These are phyloP conservation scores for Procambarus clarkii DNA, from an alignment of 1,140 invertebrate species.

Conservation along the genomic window DNA sequence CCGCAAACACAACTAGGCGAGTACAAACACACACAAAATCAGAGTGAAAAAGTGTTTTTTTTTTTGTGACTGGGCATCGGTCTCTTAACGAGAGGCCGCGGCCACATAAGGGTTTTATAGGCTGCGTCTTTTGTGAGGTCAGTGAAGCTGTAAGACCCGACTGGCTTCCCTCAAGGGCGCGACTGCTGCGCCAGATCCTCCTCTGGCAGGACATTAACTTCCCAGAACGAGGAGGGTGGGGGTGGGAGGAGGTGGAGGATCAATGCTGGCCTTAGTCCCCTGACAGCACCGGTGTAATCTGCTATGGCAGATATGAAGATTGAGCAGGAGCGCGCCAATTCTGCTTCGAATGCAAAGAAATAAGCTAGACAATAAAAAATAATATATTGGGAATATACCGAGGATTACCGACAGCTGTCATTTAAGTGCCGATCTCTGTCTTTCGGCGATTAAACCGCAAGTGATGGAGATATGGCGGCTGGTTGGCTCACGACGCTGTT, in stretches of 20 bases:
- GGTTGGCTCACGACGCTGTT: neutral
- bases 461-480: too few species aligned
- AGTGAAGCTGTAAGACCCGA: neutral
- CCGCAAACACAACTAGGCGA: too few species aligned
- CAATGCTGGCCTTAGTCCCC: neutral
- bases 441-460: too few species aligned
- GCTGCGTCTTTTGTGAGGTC: neutral
- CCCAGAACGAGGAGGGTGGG: neutral
- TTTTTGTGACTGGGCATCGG: too few species aligned
- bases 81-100: neutral
- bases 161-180: neutral
- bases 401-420: too few species aligned
- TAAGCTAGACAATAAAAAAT: neutral
- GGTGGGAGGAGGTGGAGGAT: neutral
- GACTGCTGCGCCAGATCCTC: neutral
- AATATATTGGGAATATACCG: neutral
- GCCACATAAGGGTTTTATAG: neutral
- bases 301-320: neutral
- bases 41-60: too few species aligned
- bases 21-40: too few species aligned
- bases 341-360: neutral
- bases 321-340: neutral
- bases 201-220: slow-evolving; percentile 1
- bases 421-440: too few species aligned
- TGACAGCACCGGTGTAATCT: neutral